Base-by-base conservation (phyloP, 2,888 invertebrate species). In the Sipha maydis region DNA sequence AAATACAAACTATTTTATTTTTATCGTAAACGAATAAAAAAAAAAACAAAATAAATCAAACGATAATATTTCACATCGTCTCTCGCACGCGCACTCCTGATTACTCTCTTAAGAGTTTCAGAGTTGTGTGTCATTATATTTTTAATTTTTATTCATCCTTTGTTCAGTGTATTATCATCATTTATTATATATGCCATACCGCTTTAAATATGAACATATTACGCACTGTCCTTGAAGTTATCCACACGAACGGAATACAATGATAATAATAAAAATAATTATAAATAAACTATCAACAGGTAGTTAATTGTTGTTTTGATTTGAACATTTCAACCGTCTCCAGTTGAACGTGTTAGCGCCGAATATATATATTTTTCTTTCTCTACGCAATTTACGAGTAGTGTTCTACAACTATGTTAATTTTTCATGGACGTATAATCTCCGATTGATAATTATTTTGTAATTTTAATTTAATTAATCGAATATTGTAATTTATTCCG, bases 111-210 rank as follows among this genome's bases (percentile, higher is more conserved):
- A 14, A 11, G 14, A 61, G 25, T 61, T 28, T 8, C 71, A 17
- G 31, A 71, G 28, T 9, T 71, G 71, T 71, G 11, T 48, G 48
- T 14, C 14, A 48, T 14, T 14, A 48, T 1, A 11, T 48, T 76
- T 76, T 25, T 41, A 76, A n/a, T n/a, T 76, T n/a, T 76, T 76
- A 76, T 76, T 25, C 8, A 71, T 71, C 71, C 71, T 28, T 71
- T 71, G 71, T 41, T 76, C 25, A 25, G 41, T 76, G 41, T 41
- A 75, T 76, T 41, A 76, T 76, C 21, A 76, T 76, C 41, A 76
- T 76, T 21, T 19, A 8, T 34, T 38, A 21, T 38, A 14, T 38
- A 76, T 76, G 61, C 31, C 71, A 71, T 41, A n/a, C n/a, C 48
- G 2, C 21, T 21, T 61, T 7, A 9, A 14, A 48, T 48, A 48